Percentiles rank a stretch among this genome's conserved stretches.
phyloP scores from a whole-genome alignment of 2,888 invertebrate genomes.

The Euproctis similis region DNA sequence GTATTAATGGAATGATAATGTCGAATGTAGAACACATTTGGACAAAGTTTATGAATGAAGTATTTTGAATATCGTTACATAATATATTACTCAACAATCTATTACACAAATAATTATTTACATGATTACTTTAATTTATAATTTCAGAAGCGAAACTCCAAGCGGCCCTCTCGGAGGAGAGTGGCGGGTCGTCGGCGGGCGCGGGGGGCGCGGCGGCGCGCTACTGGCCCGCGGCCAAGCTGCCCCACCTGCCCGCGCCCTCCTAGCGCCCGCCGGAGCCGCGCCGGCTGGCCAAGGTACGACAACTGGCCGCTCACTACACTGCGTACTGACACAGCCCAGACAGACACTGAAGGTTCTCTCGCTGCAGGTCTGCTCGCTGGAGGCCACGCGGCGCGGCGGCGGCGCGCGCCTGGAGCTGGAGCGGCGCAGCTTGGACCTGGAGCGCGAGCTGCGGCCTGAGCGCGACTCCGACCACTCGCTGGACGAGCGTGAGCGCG shows the following conservation, averaged over 20 bases:
- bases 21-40: no score
- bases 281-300: constrained; percentile 66
- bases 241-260: constrained; percentile 70
- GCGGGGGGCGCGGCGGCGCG: constrained; percentile 29
- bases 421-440: constrained; percentile 68
- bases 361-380: constrained; percentile 56
- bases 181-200: constrained; percentile 41
- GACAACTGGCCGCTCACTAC: no score
- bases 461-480: constrained; percentile 61
- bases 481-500: constrained; percentile 67
- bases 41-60: no score
- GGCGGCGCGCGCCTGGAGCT: constrained; percentile 54
- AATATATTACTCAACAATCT: no score
- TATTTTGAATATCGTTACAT: no score
- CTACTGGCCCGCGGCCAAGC: constrained; percentile 66
- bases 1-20: no score
- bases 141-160: constrained; percentile 65
- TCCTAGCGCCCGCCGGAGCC: constrained; percentile 70
- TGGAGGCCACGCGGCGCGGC: constrained; percentile 51
- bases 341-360: background rate
- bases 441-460: constrained; percentile 66
- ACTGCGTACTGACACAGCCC: background rate
- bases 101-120: no score
- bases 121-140: no score
- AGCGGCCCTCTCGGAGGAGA: constrained; percentile 64